phyloP scores from a whole-genome alignment of 2,888 invertebrate species.

The Deroplatys truncata region DNA sequence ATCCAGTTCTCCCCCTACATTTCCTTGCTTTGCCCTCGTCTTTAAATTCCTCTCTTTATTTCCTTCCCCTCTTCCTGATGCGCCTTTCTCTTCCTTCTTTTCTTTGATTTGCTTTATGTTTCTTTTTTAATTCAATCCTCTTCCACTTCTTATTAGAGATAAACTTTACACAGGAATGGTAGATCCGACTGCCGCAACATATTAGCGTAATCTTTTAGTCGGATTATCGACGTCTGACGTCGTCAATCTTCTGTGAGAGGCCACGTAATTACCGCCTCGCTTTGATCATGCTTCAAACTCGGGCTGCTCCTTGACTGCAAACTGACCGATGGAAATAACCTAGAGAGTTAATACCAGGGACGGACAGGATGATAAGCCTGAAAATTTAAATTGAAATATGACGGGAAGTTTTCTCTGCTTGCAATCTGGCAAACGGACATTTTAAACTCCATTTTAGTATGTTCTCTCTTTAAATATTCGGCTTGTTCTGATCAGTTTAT shows the following conservation, averaged over 20 bases:
- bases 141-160: neutral
- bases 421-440: neutral
- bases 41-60: neutral
- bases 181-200: neutral
- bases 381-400: neutral
- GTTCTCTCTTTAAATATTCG: too few species aligned
- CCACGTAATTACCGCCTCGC: neutral
- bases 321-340: neutral
- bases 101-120: neutral
- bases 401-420: neutral
- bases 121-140: neutral
- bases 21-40: neutral
- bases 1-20: neutral
- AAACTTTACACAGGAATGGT: neutral
- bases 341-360: neutral
- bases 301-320: neutral
- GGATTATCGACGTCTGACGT: neutral
- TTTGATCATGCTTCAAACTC: neutral
- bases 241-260: neutral
- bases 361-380: neutral
- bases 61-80: neutral
- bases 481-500: too few species aligned
- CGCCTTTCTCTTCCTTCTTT: neutral
- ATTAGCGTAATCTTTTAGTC: neutral
- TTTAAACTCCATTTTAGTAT: neutral